Base-by-base conservation (phyloP, 1,140 invertebrate species). In the Listronotus oregonensis region DNA sequence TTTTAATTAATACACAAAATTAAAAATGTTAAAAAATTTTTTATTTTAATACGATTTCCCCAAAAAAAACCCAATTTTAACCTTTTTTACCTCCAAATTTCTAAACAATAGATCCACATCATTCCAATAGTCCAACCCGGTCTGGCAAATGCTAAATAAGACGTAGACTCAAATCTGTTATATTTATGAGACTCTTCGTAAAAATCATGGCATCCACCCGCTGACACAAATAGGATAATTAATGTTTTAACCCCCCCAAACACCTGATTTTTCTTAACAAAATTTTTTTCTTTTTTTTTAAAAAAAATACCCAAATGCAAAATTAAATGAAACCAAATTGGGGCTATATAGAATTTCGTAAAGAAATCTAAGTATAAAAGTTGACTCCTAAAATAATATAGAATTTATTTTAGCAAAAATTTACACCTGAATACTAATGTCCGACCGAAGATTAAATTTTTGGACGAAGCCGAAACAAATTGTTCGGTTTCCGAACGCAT, bases 51-150 rank as follows among this genome's bases (percentile, higher is more conserved):
- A n/a, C n/a, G n/a, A n/a, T n/a, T n/a, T n/a, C n/a, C n/a, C n/a
- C n/a, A n/a, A n/a, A n/a, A n/a, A n/a, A n/a, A n/a, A n/a, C n/a
- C n/a, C n/a, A n/a, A n/a, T n/a, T n/a, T n/a, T n/a, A n/a, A n/a
- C n/a, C n/a, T n/a, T 21, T 12, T 5, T 51, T 32, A 56, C 68
- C 68, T 52, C 68, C 68, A 61, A 61, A 67, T n/a, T n/a, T n/a
- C n/a, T n/a, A 51, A 47, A 50, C 68, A 65, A 70, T 15, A 70
- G 7, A 70, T 52, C 68, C 68, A 70, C 15, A 61, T 51, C n/a
- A 70, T 7, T 1, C 68, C 64, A 37, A 66, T 34, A 32, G 65
- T 60, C 68, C 68, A 70, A 34, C 60, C 55, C 21, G 68, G 67
- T 40, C 68, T 55, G 17, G 68, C 62, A 43, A 60, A 64, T 14